Evolutionary conservation across 2,888 invertebrate species (phyloP), one percentile per base, ranked within the genome.

Genomic region (Nasonia oneida): DNA sequence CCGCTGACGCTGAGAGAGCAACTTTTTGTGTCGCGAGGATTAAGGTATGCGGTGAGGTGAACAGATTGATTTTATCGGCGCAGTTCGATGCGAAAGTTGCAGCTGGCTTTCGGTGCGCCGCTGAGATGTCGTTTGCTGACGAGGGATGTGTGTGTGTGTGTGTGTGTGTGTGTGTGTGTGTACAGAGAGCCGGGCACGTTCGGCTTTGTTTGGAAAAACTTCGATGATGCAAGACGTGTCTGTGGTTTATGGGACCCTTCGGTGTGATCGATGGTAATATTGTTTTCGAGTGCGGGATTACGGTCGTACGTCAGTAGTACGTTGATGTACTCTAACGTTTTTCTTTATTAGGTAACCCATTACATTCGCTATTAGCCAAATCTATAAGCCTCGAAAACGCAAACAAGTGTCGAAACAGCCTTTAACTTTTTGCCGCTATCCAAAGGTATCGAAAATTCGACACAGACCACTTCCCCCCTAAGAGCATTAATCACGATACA

Each of bases 71-170:
- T 57, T 61, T 53, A 74, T 74, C 73, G 39, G 37, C 47, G 73
- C 33, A 76, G 57, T 57, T 76, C 57, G 57, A 57, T 57, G 76
- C 33, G 57, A 57, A 76, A 76, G 57, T 57, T 39, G 50, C 5
- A 3, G 57, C 57, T 57, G 23, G 12, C 14, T 50, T 53, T 50
- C 18, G 29, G 33, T 42, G 74, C 39, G 5, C 29, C 1, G 29
- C 29, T 29, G 29, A 29, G 29, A 37, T 37, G 37, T 37, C 37
- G 37, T 37, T 37, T 37, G 37, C 37, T 14, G 4, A 12, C 37
- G 33, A 33, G 70, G 6, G 33, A 15, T 23, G 23, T 23, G 23
- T 23, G 23, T 23, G 23, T n/a, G 47, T 18, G 23, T 75, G 3
- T 42, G 15, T 39, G n/a, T 23, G 23, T 23, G 23, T 23, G 23